phyloP scores from a whole-genome alignment of 2,888 invertebrate genomes.

The Siphonodentalium dalli region DNA sequence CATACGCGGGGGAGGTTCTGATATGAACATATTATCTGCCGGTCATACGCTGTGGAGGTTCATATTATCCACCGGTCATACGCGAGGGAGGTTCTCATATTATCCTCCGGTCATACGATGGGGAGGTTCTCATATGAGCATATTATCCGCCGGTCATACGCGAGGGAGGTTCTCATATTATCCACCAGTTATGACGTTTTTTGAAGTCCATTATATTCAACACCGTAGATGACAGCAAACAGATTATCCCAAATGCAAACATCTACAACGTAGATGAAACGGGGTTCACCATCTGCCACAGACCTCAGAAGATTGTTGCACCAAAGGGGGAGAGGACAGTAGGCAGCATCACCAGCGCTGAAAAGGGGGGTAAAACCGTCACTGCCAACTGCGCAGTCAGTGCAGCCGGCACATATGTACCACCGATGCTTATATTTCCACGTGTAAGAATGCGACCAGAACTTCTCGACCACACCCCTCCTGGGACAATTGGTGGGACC shows the following conservation, averaged over 20 bases:
- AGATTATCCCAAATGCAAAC: conserved; percentile 1
- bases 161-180: no score
- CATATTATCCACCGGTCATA: no score
- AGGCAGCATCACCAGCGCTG: conserved; percentile 15
- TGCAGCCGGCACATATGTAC: conserved; percentile 31
- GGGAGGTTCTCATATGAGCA: no score
- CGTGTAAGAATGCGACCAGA: conserved; percentile 46
- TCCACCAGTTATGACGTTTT: no score
- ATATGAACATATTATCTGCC: no score
- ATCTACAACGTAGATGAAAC: conserved; percentile 15
- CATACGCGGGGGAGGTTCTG: no score
- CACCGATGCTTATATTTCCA: conserved; percentile 47
- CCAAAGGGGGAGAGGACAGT: background rate
- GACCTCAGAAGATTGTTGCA: conserved; percentile 8
- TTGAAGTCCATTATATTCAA: no score
- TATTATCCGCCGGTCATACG: no score
- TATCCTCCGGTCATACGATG: no score
- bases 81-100: no score
- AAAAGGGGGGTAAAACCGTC: conserved; percentile 16
- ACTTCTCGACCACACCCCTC: conserved; percentile 48
- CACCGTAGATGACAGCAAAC: no score
- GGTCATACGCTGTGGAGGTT: no score
- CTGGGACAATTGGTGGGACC: conserved; percentile 44
- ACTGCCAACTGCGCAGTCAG: conserved; percentile 32
- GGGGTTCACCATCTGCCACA: conserved; percentile 10